These are phyloP conservation scores for Chinchilla lanigera DNA, from an alignment of 2,113 vertebrate species.

Conservation along the genomic window DNA sequence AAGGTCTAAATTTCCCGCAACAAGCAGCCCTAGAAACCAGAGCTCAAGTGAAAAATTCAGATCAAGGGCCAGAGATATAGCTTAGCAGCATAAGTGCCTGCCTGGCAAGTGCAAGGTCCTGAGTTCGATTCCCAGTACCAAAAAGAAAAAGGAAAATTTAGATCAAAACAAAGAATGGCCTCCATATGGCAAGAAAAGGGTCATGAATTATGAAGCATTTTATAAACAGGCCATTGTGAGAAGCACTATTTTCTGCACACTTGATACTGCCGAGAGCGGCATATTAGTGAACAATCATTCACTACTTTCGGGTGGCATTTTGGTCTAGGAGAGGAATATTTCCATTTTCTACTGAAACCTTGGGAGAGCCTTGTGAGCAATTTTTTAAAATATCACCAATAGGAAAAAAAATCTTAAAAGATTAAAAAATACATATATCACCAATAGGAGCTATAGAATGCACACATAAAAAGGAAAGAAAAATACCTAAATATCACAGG, in stretches of 20 bases:
- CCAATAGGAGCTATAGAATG: not conserved
- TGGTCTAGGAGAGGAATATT: not conserved
- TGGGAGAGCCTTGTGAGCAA: not conserved
- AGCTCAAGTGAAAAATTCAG: not conserved
- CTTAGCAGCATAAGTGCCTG: too few species aligned
- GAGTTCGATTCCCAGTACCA: too few species aligned
- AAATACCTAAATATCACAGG: constrained; percentile 93
- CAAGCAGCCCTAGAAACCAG: not conserved
- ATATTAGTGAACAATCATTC: not conserved
- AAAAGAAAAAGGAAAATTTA: too few species aligned
- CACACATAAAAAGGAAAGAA: not conserved
- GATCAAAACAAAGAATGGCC: not conserved
- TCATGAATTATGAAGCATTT: not conserved
- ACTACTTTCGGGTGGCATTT: not conserved
- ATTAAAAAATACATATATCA: too few species aligned
- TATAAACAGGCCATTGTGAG: not conserved
- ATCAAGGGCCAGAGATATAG: too few species aligned
- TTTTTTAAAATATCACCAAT: not conserved
- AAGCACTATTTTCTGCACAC: not conserved
- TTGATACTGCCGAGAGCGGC: not conserved
- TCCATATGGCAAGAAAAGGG: not conserved
- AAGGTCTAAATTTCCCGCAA: constrained; percentile 13
- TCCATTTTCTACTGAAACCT: not conserved
- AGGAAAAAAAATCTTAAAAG: too few species aligned
- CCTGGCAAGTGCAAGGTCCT: too few species aligned